Evolutionary conservation across 2,113 vertebrate genomes (phyloP), one percentile per base, ranked within the genome.

Genomic region (Passerina amoena): DNA sequence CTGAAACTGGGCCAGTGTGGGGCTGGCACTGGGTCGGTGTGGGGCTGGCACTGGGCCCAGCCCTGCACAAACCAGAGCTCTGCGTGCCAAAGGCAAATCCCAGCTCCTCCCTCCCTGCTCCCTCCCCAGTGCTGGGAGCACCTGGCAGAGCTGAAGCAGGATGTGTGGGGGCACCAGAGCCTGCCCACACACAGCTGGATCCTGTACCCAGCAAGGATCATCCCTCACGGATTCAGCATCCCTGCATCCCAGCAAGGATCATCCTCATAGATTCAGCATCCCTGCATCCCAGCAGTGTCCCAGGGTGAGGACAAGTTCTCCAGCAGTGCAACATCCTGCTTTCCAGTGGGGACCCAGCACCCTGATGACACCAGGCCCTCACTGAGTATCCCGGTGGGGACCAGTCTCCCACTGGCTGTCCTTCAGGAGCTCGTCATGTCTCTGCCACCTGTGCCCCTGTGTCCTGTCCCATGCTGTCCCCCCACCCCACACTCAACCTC

Each of bases 401-500:
- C 20, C 66, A 42, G 71, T 47, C 14, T 56, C 72, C 37, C 11
- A 1, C 4, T 25, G 86, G 16, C 7, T 78, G 68, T 50, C 47
- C 37, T 86, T 51, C 23, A 30, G 92, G 44, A 82, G 82, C 54
- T 76, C 37, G 9, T 53, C 12, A 30, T 35, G 25, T 85, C 85
- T 82, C 45, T 51, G 65, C 81, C 37, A 15, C 71, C 53, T 70
- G 73, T 78, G 73, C 33, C 38, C 35, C 30, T 7, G 5, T 73
- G 64, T 88, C 94, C 91, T 17, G 2, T 80, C 76, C 89, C 68
- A 23, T 13, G 14, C 24, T 51, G 45, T 59, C 30, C 21, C 84
- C 37, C 8, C 10, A 14, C 70, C 44, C 48, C 78, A 81, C 93
- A 90, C 98, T 98, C 97, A 97, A 84, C 96, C 90, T 98, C 94